Conservation (phyloP, 2,113 vertebrate species). For the Antechinus flavipes region DNA sequence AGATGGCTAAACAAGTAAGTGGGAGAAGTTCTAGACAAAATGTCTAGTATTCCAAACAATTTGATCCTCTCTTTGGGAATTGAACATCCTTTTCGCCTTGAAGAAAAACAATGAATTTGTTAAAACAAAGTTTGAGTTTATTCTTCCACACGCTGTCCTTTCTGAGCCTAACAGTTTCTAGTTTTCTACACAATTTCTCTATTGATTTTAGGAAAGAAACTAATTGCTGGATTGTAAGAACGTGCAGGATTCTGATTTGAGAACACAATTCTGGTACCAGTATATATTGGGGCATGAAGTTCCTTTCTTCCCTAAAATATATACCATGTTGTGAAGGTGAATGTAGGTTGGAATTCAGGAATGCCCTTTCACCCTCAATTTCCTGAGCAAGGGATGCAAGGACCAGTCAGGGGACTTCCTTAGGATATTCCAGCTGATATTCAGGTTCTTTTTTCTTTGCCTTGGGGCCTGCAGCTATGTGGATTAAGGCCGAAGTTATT, state of each 20-base stretch:
- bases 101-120: constrained; percentile 37
- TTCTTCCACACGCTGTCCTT: constrained; percentile 37
- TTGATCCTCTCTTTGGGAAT: constrained; percentile 25
- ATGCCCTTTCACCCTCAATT: neutral
- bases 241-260: neutral
- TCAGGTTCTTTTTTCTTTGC: constrained; percentile 18
- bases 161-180: neutral
- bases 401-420: neutral
- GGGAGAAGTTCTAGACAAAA: neutral
- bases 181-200: neutral
- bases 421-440: neutral
- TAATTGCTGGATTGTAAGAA: neutral
- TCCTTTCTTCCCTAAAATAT: neutral
- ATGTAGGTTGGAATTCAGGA: neutral
- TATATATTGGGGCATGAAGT: constrained; percentile 14
- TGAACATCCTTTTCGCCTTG: constrained; percentile 20
- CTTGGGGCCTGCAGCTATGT: constrained; percentile 44
- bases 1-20: neutral
- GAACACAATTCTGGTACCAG: neutral
- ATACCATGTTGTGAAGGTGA: neutral
- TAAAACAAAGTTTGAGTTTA: constrained; percentile 38
- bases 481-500: constrained; percentile 47
- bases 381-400: neutral
- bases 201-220: constrained; percentile 43
- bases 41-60: neutral